These are phyloP conservation scores for Trichoplusia ni DNA, from an alignment of 1,140 invertebrate species.

Conservation along the genomic window DNA sequence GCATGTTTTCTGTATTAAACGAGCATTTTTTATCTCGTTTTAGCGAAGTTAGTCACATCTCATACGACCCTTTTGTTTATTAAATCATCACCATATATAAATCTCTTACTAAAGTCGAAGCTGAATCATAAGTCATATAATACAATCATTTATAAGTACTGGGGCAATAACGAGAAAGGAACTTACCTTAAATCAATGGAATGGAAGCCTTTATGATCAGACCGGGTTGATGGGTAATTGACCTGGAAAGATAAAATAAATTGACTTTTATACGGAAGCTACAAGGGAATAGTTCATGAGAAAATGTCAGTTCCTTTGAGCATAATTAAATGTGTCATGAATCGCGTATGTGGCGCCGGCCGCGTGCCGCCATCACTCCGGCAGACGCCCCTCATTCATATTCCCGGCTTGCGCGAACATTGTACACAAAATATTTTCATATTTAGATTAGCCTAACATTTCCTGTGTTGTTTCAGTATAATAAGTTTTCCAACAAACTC, in stretches of 20 bases:
- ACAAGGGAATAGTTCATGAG: not conserved
- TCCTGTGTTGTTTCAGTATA: constrained; percentile 28
- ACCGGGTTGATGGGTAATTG: constrained; percentile 34
- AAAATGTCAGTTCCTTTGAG: not conserved
- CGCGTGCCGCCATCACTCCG: constrained; percentile 11
- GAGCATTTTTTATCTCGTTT: not conserved
- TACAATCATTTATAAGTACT: not conserved
- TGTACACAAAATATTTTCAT: constrained; percentile 32
- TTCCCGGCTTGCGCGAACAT: constrained; percentile 6
- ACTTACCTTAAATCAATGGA: constrained; percentile 30
- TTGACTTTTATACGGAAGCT: constrained; percentile 6
- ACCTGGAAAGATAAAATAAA: constrained; percentile 33
- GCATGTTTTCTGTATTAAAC: not conserved
- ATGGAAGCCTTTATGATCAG: constrained; percentile 31
- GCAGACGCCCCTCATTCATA: constrained; percentile 22
- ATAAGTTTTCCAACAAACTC: constrained; percentile 5
- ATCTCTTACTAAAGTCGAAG: not conserved
- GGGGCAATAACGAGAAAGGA: not conserved
- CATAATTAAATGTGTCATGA: constrained; percentile 10
- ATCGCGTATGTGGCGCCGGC: constrained; percentile 5
- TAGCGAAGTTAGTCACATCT: not conserved
- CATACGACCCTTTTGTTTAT: not conserved
- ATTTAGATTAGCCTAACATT: constrained; percentile 25
- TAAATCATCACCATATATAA: not conserved
- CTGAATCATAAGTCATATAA: not conserved